Conservation (phyloP, 2,888 invertebrate species). For the Tinea trinotella region DNA sequence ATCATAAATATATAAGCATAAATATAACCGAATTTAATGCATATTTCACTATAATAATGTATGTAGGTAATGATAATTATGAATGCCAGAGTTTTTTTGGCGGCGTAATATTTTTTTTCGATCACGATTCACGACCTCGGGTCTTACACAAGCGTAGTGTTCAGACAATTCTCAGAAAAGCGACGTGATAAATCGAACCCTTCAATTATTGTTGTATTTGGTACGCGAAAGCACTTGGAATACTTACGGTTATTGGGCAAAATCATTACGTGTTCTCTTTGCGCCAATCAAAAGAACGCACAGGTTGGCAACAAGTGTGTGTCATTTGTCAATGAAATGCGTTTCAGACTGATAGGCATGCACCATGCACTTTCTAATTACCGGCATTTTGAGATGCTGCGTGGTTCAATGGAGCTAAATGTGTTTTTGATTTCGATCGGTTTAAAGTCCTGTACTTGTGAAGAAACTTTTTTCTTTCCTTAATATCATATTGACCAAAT, state of each 20-base stretch:
- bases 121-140: constrained; percentile 39
- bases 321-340: constrained; percentile 5
- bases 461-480: no score
- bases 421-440: not conserved
- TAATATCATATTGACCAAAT: no score
- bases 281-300: not conserved
- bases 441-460: no score
- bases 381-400: not conserved
- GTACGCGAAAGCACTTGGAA: constrained; percentile 62
- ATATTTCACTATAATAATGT: constrained; percentile 3
- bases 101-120: constrained; percentile 61
- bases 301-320: not conserved
- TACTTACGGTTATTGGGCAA: constrained; percentile 68
- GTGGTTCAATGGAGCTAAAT: not conserved
- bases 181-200: constrained; percentile 69
- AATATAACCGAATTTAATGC: not conserved
- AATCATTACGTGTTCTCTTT: constrained; percentile 45
- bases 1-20: not conserved
- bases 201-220: constrained; percentile 68
- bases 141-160: constrained; percentile 62
- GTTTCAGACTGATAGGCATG: constrained; percentile 1
- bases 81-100: constrained; percentile 7
- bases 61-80: constrained; percentile 7
- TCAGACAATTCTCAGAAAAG: constrained; percentile 65
- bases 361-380: constrained; percentile 12